A percentile compares a stretch with the other conserved stretches of the same genome.
Conservation (phyloP, 2,888 invertebrate genomes). For the Trichogramma evanescens region DNA sequence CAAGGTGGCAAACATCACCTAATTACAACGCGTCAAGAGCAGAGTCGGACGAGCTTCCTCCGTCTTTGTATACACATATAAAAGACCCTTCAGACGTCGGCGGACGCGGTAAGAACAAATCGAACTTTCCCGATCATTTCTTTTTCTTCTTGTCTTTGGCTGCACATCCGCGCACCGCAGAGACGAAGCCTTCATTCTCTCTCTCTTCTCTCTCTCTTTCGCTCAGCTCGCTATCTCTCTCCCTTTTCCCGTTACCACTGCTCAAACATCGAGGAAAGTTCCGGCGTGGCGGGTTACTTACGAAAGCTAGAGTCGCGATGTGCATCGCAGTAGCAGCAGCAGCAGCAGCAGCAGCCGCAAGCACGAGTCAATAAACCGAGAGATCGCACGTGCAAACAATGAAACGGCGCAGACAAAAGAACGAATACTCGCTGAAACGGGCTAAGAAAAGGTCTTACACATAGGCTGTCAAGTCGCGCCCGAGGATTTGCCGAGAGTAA, state of each 20-base stretch:
- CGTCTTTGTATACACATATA: no score
- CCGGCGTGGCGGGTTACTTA: constrained; percentile 9
- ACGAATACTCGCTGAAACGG: background rate
- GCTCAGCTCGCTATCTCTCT: background rate
- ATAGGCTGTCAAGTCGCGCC: constrained; percentile 5
- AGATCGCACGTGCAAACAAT: constrained; percentile 12
- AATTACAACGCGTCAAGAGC: constrained; percentile 13
- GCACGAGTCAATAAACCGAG: constrained; percentile 9
- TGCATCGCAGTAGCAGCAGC: background rate
- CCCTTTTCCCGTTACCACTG: background rate
- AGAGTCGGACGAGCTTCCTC: no score
- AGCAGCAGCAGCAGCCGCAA: background rate
- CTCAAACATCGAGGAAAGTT: constrained; percentile 19
- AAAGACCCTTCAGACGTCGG: background rate
- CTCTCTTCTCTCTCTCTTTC: background rate
- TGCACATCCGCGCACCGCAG: background rate
- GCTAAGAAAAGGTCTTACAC: background rate
- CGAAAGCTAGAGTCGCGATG: constrained; percentile 6
- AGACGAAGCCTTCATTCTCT: background rate
- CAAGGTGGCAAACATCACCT: constrained; percentile 18
- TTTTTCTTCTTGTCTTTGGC: background rate
- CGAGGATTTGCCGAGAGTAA: constrained; percentile 11
- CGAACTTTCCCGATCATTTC: background rate
- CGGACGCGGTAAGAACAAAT: background rate
- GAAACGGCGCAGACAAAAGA: constrained; percentile 9